Conservation (phyloP, 2,888 invertebrate species). For the Parochlus steinenii region DNA sequence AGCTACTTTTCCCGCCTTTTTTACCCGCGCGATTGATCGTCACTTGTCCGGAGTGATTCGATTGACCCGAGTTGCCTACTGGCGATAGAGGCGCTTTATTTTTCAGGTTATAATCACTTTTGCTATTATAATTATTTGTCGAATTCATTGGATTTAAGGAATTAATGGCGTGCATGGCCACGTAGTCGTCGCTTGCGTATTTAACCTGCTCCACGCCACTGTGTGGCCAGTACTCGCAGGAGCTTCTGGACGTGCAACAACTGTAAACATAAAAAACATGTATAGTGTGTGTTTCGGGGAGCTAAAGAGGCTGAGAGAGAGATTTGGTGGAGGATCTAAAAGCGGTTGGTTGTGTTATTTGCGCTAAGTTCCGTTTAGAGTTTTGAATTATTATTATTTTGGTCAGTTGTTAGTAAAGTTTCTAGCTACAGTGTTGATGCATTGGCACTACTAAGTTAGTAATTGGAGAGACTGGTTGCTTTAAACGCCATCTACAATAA, state of each 20-base stretch:
- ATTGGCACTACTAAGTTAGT: too few species aligned
- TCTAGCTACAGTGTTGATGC: neutral
- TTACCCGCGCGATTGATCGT: constrained; percentile 7
- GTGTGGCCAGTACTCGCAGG: constrained; percentile 47
- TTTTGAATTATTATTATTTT: neutral
- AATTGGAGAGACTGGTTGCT: too few species aligned
- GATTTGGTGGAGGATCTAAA: neutral
- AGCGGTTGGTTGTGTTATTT: neutral
- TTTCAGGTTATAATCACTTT: constrained; percentile 9
- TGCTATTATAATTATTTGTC: constrained; percentile 10
- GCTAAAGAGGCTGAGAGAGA: constrained; percentile 1
- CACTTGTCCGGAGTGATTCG: too few species aligned
- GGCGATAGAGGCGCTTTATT: neutral
- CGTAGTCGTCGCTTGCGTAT: constrained; percentile 1
- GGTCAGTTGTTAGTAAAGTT: neutral
- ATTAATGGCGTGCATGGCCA: neutral
- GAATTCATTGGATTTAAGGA: too few species aligned
- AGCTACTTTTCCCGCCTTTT: constrained; percentile 1
- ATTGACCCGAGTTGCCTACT: neutral
- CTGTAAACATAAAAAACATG: constrained; percentile 14
- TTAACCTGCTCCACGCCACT: constrained; percentile 22
- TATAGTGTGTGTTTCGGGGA: neutral
- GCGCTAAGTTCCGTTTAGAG: too few species aligned
- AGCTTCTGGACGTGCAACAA: constrained; percentile 35
- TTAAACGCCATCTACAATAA: too few species aligned